Base-by-base conservation (phyloP, 2,888 invertebrate species). In the Sympetrum striolatum region DNA sequence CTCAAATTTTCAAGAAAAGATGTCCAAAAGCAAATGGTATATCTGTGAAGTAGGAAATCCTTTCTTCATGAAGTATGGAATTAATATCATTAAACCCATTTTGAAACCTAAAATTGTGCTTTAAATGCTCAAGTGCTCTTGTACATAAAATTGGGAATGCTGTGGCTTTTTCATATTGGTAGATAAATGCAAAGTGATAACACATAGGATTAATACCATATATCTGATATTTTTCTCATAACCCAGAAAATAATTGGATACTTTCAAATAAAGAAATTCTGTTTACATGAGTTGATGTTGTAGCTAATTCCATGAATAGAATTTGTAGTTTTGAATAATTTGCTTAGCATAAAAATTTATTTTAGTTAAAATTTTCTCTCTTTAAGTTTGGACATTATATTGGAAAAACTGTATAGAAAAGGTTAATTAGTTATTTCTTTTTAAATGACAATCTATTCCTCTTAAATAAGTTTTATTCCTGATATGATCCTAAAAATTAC, bases 101-200 rank as follows among this genome's bases (percentile, higher is more conserved):
- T 73, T 86, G 60, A 86, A 37, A 31, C 60, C 58, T 86, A 64
- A 86, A 86, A 86, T 37, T 86, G 60, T 60, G 60, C 86, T 86
- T 60, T n/a, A 86, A 86, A 37, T 86, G 60, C 60, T 86, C 31
- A 58, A 86, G 53, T 86, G 86, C 86, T 86, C 60, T 60, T 86
- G 86, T 86, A 86, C n/a, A 86, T 86, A 86, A 58, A 35, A 35
- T 82, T 60, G 60, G 14, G 37, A 35, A 86, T 86, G 73, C 35
- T 37, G 31, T 37, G 37, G 86, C 86, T 82, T 86, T 22, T 86
- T 86, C 60, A 37, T 35, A 37, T 60, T 37, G 12, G 22, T 86
- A 86, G 86, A 60, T 18, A 8, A 86, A 31, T 60, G 60, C 60
- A 73, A 73, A 73, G 31, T 73, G 12, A 31, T 73, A 73, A 31